Percentiles rank a stretch among this genome's conserved stretches.
phyloP scores from a whole-genome alignment of 2,797 vertebrate genomes.

The Sylvia borin region DNA sequence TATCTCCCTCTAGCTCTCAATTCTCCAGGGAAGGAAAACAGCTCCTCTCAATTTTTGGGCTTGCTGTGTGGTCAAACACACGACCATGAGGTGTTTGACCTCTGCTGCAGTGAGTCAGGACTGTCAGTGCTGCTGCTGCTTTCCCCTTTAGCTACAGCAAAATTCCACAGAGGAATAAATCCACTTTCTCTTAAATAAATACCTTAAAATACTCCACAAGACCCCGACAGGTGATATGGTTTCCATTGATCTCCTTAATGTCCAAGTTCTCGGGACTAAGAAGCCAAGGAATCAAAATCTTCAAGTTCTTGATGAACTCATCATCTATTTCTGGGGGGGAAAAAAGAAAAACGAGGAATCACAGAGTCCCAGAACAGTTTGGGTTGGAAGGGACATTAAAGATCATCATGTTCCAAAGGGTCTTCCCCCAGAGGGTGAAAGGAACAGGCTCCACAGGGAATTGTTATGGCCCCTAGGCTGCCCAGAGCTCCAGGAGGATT shows the following conservation, averaged over 20 bases:
- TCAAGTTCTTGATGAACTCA: constrained; percentile 94
- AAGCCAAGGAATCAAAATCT: constrained; percentile 94
- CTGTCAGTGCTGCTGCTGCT: not conserved
- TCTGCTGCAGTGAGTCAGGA: not conserved
- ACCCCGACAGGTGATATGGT: constrained; percentile 95
- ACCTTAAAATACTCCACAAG: constrained; percentile 99
- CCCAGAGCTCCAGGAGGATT: not conserved
- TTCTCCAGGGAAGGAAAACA: not conserved
- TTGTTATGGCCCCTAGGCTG: not conserved
- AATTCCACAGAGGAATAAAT: not conserved
- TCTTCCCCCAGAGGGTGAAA: not conserved
- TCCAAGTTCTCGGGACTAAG: constrained; percentile 91
- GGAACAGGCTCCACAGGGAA: not conserved
- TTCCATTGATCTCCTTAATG: constrained; percentile 97
- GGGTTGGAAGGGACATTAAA: not conserved
- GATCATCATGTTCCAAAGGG: not conserved
- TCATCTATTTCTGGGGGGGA: constrained; percentile 87
- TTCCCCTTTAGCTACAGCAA: not conserved
- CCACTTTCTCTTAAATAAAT: not conserved
- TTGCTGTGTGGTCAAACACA: not conserved
- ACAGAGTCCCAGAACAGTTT: not conserved
- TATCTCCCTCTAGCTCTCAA: not conserved
- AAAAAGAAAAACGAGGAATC: not conserved
- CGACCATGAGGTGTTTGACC: not conserved
- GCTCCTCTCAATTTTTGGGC: not conserved